These are phyloP conservation scores for Marronus borbonicus DNA, from an alignment of 2,888 invertebrate species.

Conservation along the genomic window DNA sequence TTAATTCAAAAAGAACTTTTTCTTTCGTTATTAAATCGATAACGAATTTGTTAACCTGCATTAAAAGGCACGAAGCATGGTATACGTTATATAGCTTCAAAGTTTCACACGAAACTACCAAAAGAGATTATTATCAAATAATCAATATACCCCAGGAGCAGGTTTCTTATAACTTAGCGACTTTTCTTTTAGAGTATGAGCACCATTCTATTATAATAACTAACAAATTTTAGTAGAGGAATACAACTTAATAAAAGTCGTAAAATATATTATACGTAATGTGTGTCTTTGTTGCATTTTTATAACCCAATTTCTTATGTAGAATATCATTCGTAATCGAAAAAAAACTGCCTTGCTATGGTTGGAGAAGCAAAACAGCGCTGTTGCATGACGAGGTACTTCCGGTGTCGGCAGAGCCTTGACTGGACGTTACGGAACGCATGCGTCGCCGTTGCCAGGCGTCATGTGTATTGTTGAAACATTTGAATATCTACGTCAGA, in stretches of 20 bases:
- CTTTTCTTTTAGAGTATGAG: neutral
- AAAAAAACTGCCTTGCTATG: constrained; percentile 63
- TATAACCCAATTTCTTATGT: constrained; percentile 48
- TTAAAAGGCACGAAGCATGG: neutral
- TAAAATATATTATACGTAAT: too few species aligned
- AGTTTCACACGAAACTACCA: constrained; percentile 25
- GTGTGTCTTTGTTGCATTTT: constrained; percentile 38
- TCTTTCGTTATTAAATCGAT: constrained; percentile 23
- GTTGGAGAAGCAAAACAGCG: constrained; percentile 67
- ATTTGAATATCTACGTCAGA: constrained; percentile 69
- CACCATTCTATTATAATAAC: neutral
- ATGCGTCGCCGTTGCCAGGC: constrained; percentile 68
- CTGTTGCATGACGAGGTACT: constrained; percentile 68
- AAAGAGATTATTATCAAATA: constrained; percentile 49
- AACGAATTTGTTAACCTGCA: constrained; percentile 24
- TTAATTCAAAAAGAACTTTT: neutral
- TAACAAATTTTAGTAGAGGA: neutral
- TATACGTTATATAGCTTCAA: neutral
- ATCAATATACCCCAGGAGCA: constrained; percentile 47
- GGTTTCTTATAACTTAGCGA: neutral
- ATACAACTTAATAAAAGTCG: neutral
- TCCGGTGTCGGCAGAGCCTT: constrained; percentile 68
- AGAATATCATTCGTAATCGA: constrained; percentile 50
- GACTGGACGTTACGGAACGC: constrained; percentile 64
- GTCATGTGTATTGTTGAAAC: constrained; percentile 68